Percentiles rank a stretch among this genome's conserved stretches.
These are phyloP conservation scores for Stictonetta naevosa DNA, from an alignment of 2,113 vertebrate species.

Conservation along the genomic window DNA sequence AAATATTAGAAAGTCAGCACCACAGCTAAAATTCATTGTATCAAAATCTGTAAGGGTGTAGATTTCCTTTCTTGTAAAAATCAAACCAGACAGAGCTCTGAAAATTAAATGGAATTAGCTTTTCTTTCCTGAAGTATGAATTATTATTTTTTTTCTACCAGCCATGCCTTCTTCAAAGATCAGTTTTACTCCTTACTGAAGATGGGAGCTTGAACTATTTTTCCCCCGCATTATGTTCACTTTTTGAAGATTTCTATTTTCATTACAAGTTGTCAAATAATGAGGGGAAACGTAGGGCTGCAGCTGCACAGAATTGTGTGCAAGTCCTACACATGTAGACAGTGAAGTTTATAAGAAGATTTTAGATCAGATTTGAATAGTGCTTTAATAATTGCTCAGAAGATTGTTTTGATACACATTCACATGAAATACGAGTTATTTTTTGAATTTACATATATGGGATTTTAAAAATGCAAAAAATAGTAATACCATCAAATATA, in stretches of 20 bases:
- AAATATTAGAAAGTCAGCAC: not conserved
- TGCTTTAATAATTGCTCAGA: not conserved
- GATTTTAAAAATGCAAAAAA: not conserved
- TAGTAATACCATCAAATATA: not conserved
- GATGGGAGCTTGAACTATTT: not conserved
- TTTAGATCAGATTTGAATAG: not conserved
- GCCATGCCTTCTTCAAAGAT: not conserved
- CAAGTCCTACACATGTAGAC: not conserved
- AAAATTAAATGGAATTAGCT: not conserved
- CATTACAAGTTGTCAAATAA: not conserved
- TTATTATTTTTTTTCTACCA: not conserved
- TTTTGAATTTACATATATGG: not conserved
- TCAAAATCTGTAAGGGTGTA: not conserved
- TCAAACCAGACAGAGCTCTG: not conserved
- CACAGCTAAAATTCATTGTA: not conserved
- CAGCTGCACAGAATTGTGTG: not conserved
- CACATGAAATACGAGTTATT: not conserved
- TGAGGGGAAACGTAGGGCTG: not conserved
- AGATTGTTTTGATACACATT: not conserved
- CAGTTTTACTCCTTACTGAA: not conserved
- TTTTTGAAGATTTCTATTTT: not conserved
- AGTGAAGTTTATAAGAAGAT: not conserved
- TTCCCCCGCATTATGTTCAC: not conserved
- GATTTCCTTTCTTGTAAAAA: not conserved
- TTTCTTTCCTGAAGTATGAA: not conserved